phyloP scores from a whole-genome alignment of 2,797 vertebrate species.

The Premnoplex brunnescens region DNA sequence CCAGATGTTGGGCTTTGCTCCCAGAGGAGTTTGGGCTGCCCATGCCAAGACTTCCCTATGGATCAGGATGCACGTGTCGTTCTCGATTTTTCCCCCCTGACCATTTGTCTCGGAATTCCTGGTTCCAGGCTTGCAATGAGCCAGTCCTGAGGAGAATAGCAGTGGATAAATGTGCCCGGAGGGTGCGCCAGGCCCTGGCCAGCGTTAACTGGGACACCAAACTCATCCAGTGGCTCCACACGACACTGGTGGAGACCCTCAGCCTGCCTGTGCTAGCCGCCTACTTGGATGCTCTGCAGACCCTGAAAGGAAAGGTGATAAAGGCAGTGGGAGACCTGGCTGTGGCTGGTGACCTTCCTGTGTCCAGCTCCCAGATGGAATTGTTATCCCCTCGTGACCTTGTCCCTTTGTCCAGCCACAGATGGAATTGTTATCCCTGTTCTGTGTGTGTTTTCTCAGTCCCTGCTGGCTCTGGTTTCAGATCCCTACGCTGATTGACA shows the following conservation, averaged over 20 bases:
- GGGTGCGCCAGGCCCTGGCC: constrained; percentile 93
- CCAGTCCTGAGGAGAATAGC: constrained; percentile 91
- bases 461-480: constrained; percentile 55
- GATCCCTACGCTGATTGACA: constrained; percentile 93
- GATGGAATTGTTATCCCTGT: background rate
- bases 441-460: background rate
- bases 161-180: constrained; percentile 94
- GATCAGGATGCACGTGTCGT: accelerated
- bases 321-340: background rate
- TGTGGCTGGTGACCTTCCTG: accelerated
- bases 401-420: accelerated
- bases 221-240: constrained; percentile 95
- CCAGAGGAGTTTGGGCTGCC: background rate
- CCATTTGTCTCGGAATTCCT: background rate
- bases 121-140: constrained; percentile 88
- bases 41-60: accelerated
- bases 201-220: constrained; percentile 95
- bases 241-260: constrained; percentile 91
- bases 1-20: background rate
- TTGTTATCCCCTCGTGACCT: accelerated
- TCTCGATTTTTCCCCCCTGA: accelerated
- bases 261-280: constrained; percentile 94
- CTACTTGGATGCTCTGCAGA: constrained; percentile 96
- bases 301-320: constrained; percentile 95
- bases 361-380: accelerated